Evolutionary conservation across 2,113 vertebrate species (phyloP).

Genomic region (Ariopsis seemanni): DNA sequence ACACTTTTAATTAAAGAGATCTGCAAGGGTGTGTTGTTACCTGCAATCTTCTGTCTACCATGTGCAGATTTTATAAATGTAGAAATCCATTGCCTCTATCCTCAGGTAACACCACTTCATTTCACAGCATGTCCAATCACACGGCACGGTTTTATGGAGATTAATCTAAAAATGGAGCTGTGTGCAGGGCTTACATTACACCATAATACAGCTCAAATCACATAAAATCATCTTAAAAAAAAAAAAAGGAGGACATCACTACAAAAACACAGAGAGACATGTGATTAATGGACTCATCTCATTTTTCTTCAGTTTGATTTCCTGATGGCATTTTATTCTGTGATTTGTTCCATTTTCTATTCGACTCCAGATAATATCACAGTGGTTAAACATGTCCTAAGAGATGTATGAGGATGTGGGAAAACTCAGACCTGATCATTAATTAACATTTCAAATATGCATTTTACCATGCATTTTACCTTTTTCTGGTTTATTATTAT

Average conservation of each 20-base stretch:
- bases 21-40: not conserved
- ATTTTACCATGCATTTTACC: not conserved
- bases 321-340: not conserved
- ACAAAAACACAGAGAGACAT: not conserved
- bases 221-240: conserved; percentile 25
- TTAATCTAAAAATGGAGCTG: conserved; percentile 59
- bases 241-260: not conserved
- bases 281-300: not conserved
- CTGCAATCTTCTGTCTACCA: not conserved
- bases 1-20: conserved; percentile 29
- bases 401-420: not conserved
- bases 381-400: not conserved
- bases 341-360: not conserved
- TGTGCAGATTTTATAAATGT: not conserved
- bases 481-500: not conserved
- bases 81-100: conserved; percentile 30
- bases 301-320: not conserved
- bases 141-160: conserved; percentile 54
- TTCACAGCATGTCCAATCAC: conserved; percentile 44
- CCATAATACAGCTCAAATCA: conserved; percentile 26
- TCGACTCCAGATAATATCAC: not conserved
- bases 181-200: conserved; percentile 1
- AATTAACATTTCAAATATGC: not conserved
- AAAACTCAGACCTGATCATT: not conserved
- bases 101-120: conserved; percentile 36